These are phyloP conservation scores for Gorsachius magnificus DNA, from an alignment of 2,797 vertebrate genomes.

Conservation along the genomic window DNA sequence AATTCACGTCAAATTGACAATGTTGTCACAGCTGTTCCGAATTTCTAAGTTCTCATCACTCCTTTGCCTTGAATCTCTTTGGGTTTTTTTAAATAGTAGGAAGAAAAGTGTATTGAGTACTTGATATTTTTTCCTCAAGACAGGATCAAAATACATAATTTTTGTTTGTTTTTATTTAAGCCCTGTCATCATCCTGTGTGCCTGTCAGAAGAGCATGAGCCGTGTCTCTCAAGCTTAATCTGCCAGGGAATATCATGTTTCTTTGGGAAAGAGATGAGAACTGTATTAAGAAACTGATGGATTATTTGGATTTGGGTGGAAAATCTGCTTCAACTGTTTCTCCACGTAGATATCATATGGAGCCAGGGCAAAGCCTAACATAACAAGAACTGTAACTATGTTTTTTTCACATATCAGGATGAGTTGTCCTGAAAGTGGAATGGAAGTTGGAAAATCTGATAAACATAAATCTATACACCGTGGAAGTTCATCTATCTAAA, in stretches of 20 bases:
- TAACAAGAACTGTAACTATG: not conserved
- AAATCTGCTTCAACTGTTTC: not conserved
- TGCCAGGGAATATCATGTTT: not conserved
- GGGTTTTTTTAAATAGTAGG: not conserved
- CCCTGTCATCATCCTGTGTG: rapidly evolving
- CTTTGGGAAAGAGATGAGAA: not conserved
- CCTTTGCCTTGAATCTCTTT: not conserved
- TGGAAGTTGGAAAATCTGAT: not conserved
- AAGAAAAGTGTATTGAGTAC: not conserved
- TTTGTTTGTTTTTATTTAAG: not conserved
- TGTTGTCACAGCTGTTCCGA: not conserved
- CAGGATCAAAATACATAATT: not conserved
- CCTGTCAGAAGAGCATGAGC: not conserved
- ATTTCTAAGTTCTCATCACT: not conserved
- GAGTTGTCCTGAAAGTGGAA: not conserved
- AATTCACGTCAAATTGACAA: not conserved
- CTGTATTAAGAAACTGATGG: not conserved
- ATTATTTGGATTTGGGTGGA: not conserved
- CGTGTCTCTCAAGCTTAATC: not conserved
- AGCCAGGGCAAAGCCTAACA: not conserved
- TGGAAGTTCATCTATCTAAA: not conserved
- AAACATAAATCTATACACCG: not conserved
- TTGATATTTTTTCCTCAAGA: not conserved
- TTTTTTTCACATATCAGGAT: not conserved
- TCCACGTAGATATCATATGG: not conserved